phyloP scores from a whole-genome alignment of 1,140 invertebrate species.

The Laupala kohalensis region DNA sequence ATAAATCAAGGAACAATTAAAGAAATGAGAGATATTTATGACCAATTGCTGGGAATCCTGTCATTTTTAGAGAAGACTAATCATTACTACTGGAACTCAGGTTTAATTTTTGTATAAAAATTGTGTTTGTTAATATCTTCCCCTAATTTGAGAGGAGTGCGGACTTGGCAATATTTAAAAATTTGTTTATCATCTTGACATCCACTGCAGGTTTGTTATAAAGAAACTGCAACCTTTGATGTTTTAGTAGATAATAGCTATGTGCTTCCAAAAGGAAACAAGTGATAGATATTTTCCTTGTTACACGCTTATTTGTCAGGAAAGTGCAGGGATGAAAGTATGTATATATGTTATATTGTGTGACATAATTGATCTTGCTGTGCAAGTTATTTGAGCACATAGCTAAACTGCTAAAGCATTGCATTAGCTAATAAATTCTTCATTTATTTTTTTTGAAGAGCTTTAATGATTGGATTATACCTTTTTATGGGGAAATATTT shows the following conservation, averaged over 20 bases:
- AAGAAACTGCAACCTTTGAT: not conserved
- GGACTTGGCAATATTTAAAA: not conserved
- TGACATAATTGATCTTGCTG: too few relatives aligned
- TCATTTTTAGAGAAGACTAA: not conserved
- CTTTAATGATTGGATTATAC: not conserved
- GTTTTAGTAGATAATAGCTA: not conserved
- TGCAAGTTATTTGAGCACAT: too few relatives aligned
- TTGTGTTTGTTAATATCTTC: not conserved
- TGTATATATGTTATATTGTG: too few relatives aligned
- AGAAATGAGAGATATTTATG: not conserved
- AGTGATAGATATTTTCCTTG: not conserved
- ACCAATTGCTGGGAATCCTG: not conserved
- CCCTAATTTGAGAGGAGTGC: not conserved
- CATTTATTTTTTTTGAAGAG: too few relatives aligned
- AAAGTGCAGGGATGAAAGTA: not conserved
- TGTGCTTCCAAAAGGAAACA: not conserved
- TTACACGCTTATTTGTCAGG: not conserved
- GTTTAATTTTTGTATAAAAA: not conserved
- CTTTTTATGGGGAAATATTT: not conserved
- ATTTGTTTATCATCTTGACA: not conserved
- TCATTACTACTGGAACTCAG: not conserved
- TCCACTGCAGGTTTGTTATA: not conserved
- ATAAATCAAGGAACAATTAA: not conserved
- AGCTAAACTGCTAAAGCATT: too few relatives aligned
- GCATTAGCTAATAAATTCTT: too few relatives aligned